phyloP scores from a whole-genome alignment of 2,113 vertebrate genomes.

The Ivindomyrus marchei region DNA sequence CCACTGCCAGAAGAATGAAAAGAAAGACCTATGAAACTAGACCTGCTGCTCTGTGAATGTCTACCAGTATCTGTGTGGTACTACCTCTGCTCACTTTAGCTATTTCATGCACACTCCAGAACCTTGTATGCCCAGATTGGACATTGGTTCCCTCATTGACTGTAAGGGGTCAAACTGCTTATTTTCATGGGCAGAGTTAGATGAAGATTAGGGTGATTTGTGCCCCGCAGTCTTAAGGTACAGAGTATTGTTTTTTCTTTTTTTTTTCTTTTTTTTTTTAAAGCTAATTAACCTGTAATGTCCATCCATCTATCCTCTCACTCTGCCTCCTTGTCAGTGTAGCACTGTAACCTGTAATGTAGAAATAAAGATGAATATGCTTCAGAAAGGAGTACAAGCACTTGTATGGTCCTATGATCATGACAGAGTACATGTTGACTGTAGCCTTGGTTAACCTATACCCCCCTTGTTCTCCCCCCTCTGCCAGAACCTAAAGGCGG shows the following conservation, averaged over 20 bases:
- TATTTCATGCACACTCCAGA: not conserved
- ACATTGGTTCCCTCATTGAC: not conserved
- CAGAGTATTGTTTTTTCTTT: not conserved
- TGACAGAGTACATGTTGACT: no score
- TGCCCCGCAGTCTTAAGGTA: not conserved
- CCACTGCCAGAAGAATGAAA: not conserved
- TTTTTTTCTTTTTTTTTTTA: not conserved
- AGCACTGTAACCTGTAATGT: not conserved
- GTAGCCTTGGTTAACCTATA: not conserved
- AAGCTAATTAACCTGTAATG: not conserved
- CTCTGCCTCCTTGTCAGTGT: not conserved
- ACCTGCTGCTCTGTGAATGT: not conserved
- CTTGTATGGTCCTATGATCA: not conserved
- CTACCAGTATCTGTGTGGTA: not conserved
- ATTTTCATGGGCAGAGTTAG: not conserved
- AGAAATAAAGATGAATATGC: not conserved
- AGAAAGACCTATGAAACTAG: not conserved
- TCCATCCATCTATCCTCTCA: not conserved
- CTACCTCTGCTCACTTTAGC: not conserved
- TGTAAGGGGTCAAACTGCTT: not conserved
- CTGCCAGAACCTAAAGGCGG: constrained; percentile 75
- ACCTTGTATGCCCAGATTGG: not conserved
- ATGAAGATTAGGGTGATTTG: not conserved
- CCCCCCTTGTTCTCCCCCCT: constrained; percentile 6
- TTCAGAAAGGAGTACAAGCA: not conserved